phyloP scores from a whole-genome alignment of 2,888 invertebrate species.

The Cephus pygmeus region DNA sequence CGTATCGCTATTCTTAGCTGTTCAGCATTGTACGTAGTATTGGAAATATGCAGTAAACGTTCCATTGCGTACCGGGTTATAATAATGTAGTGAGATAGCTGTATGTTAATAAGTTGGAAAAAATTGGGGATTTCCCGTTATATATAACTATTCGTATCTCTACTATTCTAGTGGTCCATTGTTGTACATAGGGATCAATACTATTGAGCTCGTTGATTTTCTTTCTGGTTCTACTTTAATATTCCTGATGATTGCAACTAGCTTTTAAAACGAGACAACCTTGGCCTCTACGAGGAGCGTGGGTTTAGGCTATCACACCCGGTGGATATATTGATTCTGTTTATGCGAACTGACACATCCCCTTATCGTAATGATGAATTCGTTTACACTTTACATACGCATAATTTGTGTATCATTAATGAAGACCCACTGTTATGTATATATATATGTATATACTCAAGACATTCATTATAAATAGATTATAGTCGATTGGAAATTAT shows the following conservation, averaged over 20 bases:
- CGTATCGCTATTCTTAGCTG: not conserved
- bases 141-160: not conserved
- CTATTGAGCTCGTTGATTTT: not conserved
- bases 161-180: not conserved
- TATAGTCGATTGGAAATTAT: no score
- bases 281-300: conserved; percentile 3
- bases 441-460: no score
- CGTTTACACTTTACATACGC: not conserved
- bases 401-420: not conserved
- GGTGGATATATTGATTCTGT: conserved; percentile 7
- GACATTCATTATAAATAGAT: no score
- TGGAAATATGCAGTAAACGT: not conserved
- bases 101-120: not conserved
- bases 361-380: conserved; percentile 2
- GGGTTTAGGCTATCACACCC: conserved; percentile 8
- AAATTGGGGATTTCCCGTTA: not conserved
- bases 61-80: not conserved
- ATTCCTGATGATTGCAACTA: not conserved
- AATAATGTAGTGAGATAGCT: not conserved
- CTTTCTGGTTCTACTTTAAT: not conserved
- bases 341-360: conserved; percentile 1
- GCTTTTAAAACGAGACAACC: conserved; percentile 3
- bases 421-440: no score
- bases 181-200: not conserved
- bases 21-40: not conserved